Conservation (phyloP, 2,888 invertebrate species). For the Crepidodera aurea region DNA sequence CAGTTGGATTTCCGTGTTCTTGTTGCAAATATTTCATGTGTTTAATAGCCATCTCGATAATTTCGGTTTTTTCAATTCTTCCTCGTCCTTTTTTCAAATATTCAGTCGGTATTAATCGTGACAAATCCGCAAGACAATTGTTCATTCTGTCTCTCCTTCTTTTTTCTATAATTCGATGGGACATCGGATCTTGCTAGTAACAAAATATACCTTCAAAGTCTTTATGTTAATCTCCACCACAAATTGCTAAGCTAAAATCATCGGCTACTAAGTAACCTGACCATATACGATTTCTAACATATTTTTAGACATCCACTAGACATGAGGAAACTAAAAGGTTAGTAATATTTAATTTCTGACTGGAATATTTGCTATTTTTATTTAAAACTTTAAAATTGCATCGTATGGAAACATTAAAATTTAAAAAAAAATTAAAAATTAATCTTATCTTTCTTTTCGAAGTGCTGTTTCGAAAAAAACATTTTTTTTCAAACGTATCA, state of each 20-base stretch:
- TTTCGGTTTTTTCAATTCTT: constrained; percentile 96
- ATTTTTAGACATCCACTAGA: not conserved
- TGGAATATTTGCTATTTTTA: no score
- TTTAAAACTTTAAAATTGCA: no score
- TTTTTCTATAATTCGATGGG: constrained; percentile 97
- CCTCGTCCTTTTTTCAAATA: constrained; percentile 95
- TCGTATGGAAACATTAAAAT: no score
- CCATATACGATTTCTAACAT: no score
- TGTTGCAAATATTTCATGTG: constrained; percentile 91
- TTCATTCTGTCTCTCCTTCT: constrained; percentile 96
- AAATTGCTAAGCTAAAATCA: constrained; percentile 39
- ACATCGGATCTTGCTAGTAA: constrained; percentile 89
- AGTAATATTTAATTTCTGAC: no score
- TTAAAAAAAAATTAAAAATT: no score
- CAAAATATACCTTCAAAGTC: constrained; percentile 40
- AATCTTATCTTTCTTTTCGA: no score
- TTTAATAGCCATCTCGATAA: constrained; percentile 96
- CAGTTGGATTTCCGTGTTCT: constrained; percentile 59
- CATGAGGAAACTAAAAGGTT: not conserved
- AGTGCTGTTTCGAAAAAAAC: no score
- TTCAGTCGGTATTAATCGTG: constrained; percentile 90
- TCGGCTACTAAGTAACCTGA: constrained; percentile 30
- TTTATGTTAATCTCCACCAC: constrained; percentile 36
- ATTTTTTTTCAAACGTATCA: no score
- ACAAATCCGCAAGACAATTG: constrained; percentile 93